phyloP scores from a whole-genome alignment of 2,113 vertebrate species.

The Amblyornis subalaris region DNA sequence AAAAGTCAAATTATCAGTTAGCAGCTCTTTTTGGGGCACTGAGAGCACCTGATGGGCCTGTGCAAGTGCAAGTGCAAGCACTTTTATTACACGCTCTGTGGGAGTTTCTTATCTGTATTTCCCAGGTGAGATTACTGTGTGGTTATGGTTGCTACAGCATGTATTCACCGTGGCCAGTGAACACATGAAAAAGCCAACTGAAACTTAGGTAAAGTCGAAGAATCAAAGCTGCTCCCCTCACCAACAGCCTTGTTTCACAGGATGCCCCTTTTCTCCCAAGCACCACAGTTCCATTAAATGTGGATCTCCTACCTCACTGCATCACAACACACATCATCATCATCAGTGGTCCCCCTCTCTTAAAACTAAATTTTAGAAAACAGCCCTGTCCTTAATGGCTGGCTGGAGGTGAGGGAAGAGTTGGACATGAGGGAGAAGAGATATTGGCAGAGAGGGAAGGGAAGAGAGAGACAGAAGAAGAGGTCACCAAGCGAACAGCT shows the following conservation, averaged over 20 bases:
- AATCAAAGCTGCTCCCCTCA: neutral
- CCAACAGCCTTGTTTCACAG: neutral
- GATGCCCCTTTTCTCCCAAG: neutral
- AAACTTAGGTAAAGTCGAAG: neutral
- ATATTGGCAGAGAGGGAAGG: neutral
- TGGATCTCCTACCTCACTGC: neutral
- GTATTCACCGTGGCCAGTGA: neutral
- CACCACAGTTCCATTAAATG: rapidly evolving
- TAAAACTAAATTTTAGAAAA: neutral
- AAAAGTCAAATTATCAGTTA: neutral
- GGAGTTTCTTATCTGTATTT: conserved; percentile 50
- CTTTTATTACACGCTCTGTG: neutral
- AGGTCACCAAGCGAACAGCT: neutral
- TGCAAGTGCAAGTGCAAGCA: neutral
- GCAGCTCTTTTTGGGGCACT: neutral
- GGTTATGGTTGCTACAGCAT: neutral
- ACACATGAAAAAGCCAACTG: neutral
- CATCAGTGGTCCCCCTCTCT: neutral
- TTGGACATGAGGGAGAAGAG: neutral
- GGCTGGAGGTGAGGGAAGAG: neutral
- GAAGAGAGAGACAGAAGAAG: neutral
- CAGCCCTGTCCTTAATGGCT: neutral
- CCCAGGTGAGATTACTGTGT: neutral
- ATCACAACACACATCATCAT: neutral
- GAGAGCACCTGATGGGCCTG: neutral